Base-by-base conservation (phyloP, 2,797 vertebrate genomes). In the Neoniphon sammara region DNA sequence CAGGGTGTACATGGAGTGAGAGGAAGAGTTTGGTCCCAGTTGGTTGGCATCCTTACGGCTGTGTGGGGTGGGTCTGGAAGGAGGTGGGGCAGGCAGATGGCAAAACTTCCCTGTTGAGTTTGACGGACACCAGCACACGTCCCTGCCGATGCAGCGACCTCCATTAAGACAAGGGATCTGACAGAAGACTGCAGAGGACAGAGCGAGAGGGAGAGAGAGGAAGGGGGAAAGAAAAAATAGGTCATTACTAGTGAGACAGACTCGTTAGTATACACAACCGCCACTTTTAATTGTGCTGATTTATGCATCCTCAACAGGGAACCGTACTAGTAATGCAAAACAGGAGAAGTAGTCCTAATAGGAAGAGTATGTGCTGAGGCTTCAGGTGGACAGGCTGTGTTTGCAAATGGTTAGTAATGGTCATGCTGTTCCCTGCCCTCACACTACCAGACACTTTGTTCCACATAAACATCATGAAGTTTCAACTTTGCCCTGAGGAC, bases 51-150 rank as follows among this genome's bases (percentile, higher is more conserved):
- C 83, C n/a, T 82, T 87, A 83, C 83, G 93, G 27, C 77, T 87
- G 55, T 81, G 80, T 70, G 86, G 67, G 31, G 75, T 79, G 47
- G 93, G 91, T 71, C 87, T 94, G 84, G 91, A 88, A 4, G 88
- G 89, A 87, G 89, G 83, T 0, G 90, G 94, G 36, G 61, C 77
- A 0, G 96, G 95, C 77, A 98, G 89, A 81, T 98, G 97, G 82
- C 97, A 98, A 88, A 98, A 98, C 90, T 97, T 98, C 52, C 97
- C 97, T 0, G 97, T 98, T 62, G 97, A 96, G 88, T 97, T 98
- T 71, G 95, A 93, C 0, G 97, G 97, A 85, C 97, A 98, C 96
- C 95, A 95, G 89, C 97, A 98, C 66, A 95, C 91, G 0, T 98
- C 95, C 75, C 97, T 94, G 72, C 96, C 97, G 5, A 97, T 93